Base-by-base conservation (phyloP, 1,140 invertebrate species). In the Bombus consobrinus region DNA sequence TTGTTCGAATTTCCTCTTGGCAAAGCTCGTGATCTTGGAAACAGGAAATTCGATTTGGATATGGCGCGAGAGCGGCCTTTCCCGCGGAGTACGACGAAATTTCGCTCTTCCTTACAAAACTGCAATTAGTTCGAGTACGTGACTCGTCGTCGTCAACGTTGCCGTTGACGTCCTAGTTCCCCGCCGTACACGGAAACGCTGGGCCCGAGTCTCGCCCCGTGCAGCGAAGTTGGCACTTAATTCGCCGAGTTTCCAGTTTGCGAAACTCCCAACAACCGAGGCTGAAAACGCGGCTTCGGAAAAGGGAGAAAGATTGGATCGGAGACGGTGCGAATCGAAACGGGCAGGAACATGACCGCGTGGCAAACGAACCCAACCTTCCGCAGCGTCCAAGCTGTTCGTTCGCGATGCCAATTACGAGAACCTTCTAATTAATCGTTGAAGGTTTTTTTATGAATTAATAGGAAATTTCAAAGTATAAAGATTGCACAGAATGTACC, bases 41-140 rank as follows among this genome's bases (percentile, higher is more conserved):
- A 15, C 37, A 18, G 53, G 37, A 59, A 74, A 81, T 47, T 81
- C 53, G 53, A 81, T 74, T 81, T 34, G 69, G 53, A 32, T 64
- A 13, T 8, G 2, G 34, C 32, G 22, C 34, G 73, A 12, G 73
- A 10, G 8, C 10, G 39, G 3, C 72, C 79, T 28, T 66, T 81
- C 53, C 47, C 69, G 64, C 69, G 87, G 43, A 66, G 59, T 59
- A 64, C 53, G 64, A 78, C 64, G 69, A 81, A 80, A 77, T 80
- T 87, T 64, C 83, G 64, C 22, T 34, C 41, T 62, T 62, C 82
- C 73, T 79, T 87, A 89, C 87, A 90, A 90, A 90, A 91, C 85
- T 88, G 90, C 89, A 90, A 90, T 90, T 90, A 90, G 87, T 90
- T 90, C 81, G 80, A 89, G 81, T 90, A 88, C 89, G 89, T 90